Evolutionary conservation across 2,888 invertebrate genomes (phyloP).

Genomic region (Brachyopa scutellaris): DNA sequence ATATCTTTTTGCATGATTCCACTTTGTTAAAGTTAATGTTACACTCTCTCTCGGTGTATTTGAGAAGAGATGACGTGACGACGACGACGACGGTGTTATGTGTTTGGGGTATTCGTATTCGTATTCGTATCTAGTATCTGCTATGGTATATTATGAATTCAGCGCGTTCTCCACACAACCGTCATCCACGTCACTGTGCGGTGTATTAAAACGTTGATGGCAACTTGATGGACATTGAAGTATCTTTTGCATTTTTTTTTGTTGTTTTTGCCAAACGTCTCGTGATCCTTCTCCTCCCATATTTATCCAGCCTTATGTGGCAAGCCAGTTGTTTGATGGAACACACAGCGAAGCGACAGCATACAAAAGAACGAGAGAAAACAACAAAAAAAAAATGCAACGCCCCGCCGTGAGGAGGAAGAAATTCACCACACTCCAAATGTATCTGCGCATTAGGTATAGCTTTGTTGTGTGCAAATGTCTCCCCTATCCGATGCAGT

Average conservation of each 20-base stretch:
- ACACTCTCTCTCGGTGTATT: slow-evolving; percentile 43
- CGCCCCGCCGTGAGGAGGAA: slow-evolving; percentile 65
- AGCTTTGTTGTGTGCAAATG: slow-evolving; percentile 41
- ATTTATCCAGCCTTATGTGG: slow-evolving; percentile 68
- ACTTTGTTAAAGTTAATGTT: slow-evolving; percentile 61
- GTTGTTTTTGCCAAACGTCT: slow-evolving; percentile 41
- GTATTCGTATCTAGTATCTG: no score
- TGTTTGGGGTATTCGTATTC: slow-evolving; percentile 29
- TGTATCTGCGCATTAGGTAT: slow-evolving; percentile 61
- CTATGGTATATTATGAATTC: slow-evolving; percentile 36
- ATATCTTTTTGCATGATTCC: slow-evolving; percentile 66
- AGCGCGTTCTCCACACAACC: slow-evolving; percentile 66
- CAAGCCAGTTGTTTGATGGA: slow-evolving; percentile 69
- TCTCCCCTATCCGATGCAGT: slow-evolving; percentile 53
- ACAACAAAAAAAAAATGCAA: slow-evolving; percentile 57
- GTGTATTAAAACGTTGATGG: slow-evolving; percentile 69
- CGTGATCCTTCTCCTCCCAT: slow-evolving; percentile 73
- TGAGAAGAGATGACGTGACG: slow-evolving; percentile 25
- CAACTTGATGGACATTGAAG: slow-evolving; percentile 69
- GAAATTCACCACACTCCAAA: slow-evolving; percentile 62
- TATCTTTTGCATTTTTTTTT: slow-evolving; percentile 56
- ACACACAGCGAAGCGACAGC: no score
- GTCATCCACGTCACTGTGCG: slow-evolving; percentile 67
- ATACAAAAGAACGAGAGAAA: slow-evolving; percentile 13
- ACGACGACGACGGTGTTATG: slow-evolving; percentile 5